Evolutionary conservation across 2,113 vertebrate species (phyloP).

Genomic region (Petromus typicus): DNA sequence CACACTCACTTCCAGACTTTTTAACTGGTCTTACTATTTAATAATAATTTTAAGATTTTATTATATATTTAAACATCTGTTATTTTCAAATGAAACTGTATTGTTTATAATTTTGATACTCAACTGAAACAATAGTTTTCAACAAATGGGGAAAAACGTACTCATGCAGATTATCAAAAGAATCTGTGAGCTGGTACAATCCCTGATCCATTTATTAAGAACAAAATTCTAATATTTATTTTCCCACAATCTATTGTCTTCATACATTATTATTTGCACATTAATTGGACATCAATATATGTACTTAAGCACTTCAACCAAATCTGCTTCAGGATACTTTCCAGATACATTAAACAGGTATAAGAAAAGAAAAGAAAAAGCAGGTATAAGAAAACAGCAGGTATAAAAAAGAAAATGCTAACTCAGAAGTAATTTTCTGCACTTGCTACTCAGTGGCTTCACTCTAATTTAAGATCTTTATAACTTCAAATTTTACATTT

Average conservation of each 20-base stretch:
- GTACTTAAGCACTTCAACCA: background rate
- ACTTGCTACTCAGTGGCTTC: background rate
- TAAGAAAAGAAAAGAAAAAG: too few relatives aligned
- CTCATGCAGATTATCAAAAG: background rate
- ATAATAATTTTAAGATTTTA: background rate
- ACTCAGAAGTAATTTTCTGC: background rate
- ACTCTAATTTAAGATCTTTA: background rate
- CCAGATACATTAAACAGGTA: background rate
- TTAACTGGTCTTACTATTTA: background rate
- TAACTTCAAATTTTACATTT: background rate
- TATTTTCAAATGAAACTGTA: background rate
- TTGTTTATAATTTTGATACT: background rate
- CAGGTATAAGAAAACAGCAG: too few relatives aligned
- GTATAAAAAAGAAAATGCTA: background rate
- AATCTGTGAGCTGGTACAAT: background rate
- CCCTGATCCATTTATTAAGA: background rate
- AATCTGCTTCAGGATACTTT: background rate
- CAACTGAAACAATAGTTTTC: background rate
- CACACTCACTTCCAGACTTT: background rate
- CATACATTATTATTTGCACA: background rate
- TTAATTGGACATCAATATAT: background rate
- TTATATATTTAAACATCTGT: background rate
- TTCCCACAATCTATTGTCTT: background rate
- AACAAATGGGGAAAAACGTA: background rate
- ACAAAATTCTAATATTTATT: background rate